Conservation (phyloP, 1,140 invertebrate genomes). For the Drosophila suzukii region DNA sequence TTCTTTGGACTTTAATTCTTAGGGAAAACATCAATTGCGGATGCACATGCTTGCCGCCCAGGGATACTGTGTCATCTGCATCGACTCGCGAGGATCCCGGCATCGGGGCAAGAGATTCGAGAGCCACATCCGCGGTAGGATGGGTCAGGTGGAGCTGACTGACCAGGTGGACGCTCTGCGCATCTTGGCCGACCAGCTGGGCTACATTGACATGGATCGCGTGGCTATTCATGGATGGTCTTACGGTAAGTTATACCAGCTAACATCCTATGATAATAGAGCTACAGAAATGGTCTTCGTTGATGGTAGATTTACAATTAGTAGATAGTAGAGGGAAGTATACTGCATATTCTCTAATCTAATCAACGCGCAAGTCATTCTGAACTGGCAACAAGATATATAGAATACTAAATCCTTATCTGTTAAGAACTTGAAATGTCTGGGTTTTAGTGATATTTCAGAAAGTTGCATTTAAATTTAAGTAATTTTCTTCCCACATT, state of each 20-base stretch:
- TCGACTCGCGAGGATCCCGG: constrained; percentile 96
- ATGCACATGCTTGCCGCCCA: constrained; percentile 98
- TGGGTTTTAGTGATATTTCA: neutral
- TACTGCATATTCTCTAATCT: neutral
- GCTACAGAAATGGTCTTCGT: no score
- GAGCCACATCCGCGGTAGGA: constrained; percentile 92
- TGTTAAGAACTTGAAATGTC: neutral
- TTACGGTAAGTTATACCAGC: constrained; percentile 89
- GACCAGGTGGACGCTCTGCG: constrained; percentile 98
- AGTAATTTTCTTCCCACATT: neutral
- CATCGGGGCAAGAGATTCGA: constrained; percentile 97
- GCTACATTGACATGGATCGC: constrained; percentile 95
- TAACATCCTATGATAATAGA: no score
- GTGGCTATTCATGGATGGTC: constrained; percentile 99
- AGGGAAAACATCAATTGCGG: constrained; percentile 95
- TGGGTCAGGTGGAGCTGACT: constrained; percentile 97
- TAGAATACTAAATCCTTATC: neutral
- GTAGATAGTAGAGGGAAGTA: neutral
- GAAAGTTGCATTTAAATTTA: neutral
- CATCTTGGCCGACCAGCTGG: constrained; percentile 92
- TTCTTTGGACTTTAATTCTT: neutral
- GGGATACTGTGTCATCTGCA: constrained; percentile 97
- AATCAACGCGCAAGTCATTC: constrained; percentile 1
- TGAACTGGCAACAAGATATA: neutral
- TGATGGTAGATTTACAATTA: neutral